Conservation (phyloP, 2,888 invertebrate genomes). For the Epinotia nisella region DNA sequence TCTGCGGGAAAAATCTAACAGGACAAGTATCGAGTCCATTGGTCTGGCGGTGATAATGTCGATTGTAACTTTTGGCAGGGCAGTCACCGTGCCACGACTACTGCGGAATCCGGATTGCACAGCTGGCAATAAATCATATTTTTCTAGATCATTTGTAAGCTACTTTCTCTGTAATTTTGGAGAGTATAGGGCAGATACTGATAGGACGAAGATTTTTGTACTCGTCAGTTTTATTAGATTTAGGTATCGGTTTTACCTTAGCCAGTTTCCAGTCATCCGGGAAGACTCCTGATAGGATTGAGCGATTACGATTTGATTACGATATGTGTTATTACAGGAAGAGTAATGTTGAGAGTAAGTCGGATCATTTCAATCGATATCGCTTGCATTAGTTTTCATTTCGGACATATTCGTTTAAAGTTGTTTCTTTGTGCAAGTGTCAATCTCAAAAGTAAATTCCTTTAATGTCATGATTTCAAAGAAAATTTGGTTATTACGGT, state of each 20-base stretch:
- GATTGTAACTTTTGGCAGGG: not conserved
- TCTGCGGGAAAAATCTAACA: not conserved
- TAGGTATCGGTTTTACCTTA: not conserved
- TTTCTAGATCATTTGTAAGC: not conserved
- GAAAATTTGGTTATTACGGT: no score
- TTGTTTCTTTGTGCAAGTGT: not conserved
- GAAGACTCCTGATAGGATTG: not conserved
- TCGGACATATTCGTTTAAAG: not conserved
- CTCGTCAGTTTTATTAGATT: not conserved
- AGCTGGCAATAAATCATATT: not conserved
- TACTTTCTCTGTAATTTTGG: not conserved
- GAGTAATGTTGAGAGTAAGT: not conserved
- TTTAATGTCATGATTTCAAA: no score
- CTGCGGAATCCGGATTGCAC: not conserved
- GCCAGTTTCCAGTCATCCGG: not conserved
- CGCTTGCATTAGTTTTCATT: not conserved
- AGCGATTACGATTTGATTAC: not conserved
- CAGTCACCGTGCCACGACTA: not conserved
- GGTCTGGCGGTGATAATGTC: not conserved
- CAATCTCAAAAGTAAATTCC: not conserved
- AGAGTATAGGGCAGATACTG: not conserved
- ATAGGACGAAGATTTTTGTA: not conserved
- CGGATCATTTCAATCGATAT: constrained; percentile 1
- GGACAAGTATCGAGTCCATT: not conserved
- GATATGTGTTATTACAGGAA: not conserved